phyloP scores from a whole-genome alignment of 2,113 vertebrate genomes.

The Leptobrachium ailaonicum region DNA sequence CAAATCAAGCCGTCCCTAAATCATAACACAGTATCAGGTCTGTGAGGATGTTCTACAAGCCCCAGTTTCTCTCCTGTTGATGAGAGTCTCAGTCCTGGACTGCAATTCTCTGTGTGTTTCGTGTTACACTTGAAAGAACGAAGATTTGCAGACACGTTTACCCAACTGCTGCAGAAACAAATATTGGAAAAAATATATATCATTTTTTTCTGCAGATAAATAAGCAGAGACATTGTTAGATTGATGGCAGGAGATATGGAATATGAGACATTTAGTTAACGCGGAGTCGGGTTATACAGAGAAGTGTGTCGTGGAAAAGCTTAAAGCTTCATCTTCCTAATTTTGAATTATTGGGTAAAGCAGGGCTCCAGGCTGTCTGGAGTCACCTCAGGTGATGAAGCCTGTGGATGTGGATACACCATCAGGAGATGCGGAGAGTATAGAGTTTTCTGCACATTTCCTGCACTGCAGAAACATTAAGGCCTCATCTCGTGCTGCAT shows the following conservation, averaged over 20 bases:
- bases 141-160: too few relatives aligned
- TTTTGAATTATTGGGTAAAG: conserved; percentile 8
- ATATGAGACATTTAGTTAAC: not conserved
- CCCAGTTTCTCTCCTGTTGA: too few relatives aligned
- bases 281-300: not conserved
- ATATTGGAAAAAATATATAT: not conserved
- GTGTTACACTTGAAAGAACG: too few relatives aligned
- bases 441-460: not conserved
- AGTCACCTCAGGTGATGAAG: conserved; percentile 43
- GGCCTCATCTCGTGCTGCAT: too few relatives aligned
- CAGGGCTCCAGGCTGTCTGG: conserved; percentile 45
- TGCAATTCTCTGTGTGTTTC: too few relatives aligned
- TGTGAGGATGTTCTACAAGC: too few relatives aligned
- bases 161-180: too few relatives aligned
- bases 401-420: not conserved
- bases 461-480: conserved; percentile 11
- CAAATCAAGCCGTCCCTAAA: not conserved
- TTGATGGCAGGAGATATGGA: conserved; percentile 21
- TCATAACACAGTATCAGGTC: not conserved
- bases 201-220: not conserved
- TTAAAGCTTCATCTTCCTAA: conserved; percentile 17
- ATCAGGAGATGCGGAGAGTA: not conserved
- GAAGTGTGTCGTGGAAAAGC: not conserved
- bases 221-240: conserved; percentile 14
- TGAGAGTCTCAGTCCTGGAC: too few relatives aligned